Conservation (phyloP, 2,797 vertebrate genomes). For the Zalophus californianus region DNA sequence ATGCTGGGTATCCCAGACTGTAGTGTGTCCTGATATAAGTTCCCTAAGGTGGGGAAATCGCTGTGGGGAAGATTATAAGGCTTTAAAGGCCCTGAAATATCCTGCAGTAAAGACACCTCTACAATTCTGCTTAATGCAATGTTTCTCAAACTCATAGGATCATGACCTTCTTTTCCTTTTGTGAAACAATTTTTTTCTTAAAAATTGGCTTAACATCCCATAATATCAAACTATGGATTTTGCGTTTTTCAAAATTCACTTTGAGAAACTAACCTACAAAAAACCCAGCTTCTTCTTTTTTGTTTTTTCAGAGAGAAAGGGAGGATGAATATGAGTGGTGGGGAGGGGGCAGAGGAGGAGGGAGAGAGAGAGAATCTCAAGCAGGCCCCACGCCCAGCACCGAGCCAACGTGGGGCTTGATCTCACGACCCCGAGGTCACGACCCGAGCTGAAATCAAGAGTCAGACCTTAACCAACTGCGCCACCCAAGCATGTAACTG, state of each 20-base stretch:
- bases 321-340: neutral
- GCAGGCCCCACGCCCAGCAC: neutral
- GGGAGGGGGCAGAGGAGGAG: neutral
- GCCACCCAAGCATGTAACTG: neutral
- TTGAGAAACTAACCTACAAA: neutral
- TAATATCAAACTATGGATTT: neutral
- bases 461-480: neutral
- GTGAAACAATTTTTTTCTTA: neutral
- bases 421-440: neutral
- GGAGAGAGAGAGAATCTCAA: neutral
- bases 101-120: neutral
- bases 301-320: neutral
- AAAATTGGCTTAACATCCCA: neutral
- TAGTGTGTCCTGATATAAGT: neutral
- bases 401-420: neutral
- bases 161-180: neutral
- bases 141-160: neutral
- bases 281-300: neutral
- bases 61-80: neutral
- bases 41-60: neutral
- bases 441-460: neutral
- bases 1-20: neutral
- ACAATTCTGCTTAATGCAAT: neutral
- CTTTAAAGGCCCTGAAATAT: neutral
- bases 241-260: constrained; percentile 14